A percentile compares a stretch with the other conserved stretches of the same genome.
Conservation (phyloP, 1,140 invertebrate species). For the Drosophila equinoxialis region DNA sequence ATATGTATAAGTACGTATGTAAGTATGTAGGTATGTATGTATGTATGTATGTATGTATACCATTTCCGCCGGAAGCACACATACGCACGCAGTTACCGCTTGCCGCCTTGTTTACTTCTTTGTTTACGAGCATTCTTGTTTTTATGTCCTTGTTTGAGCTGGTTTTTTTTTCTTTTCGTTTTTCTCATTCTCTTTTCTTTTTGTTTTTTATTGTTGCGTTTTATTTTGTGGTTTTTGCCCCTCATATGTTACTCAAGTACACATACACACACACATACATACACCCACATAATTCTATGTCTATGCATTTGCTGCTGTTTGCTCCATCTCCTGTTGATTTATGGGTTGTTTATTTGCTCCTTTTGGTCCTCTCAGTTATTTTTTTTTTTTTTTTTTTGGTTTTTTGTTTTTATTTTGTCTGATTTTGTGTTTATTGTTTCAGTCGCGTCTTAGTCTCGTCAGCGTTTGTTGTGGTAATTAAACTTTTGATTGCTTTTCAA, state of each 20-base stretch:
- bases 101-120: slow-evolving; percentile 75
- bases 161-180: slow-evolving; percentile 8
- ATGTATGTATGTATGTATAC: slow-evolving; percentile 44
- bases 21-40: no score
- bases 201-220: slow-evolving; percentile 65
- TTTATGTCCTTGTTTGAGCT: slow-evolving; percentile 50
- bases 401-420: slow-evolving; percentile 30
- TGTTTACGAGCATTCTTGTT: slow-evolving; percentile 67
- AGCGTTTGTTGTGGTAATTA: slow-evolving; percentile 74
- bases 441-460: slow-evolving; percentile 49
- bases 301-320: slow-evolving; percentile 16
- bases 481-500: slow-evolving; percentile 78
- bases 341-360: slow-evolving; percentile 57
- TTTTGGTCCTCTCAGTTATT: neutral
- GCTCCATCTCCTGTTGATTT: slow-evolving; percentile 50
- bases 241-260: slow-evolving; percentile 56
- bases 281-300: slow-evolving; percentile 27
- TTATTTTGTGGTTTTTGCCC: slow-evolving; percentile 71
- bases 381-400: slow-evolving; percentile 13
- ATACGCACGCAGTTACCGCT: slow-evolving; percentile 51
- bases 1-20: neutral
- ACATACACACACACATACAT: neutral
- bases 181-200: neutral
- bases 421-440: slow-evolving; percentile 46
- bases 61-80: slow-evolving; percentile 73